These are phyloP conservation scores for Podarcis cretensis DNA, from an alignment of 2,113 vertebrate genomes.

Conservation along the genomic window DNA sequence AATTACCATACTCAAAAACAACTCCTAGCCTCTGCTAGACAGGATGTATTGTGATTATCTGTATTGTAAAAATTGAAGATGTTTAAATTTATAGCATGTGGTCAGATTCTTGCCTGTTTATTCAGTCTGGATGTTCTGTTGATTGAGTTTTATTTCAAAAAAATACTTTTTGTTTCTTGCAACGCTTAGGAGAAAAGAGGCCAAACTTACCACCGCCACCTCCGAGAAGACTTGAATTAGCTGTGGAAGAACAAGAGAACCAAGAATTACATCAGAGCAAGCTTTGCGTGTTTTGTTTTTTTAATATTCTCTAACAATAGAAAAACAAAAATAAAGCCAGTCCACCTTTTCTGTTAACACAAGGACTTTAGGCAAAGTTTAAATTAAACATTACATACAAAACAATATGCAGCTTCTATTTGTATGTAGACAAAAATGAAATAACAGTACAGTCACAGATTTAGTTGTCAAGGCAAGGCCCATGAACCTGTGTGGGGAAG, in stretches of 20 bases:
- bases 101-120: slow-evolving; percentile 6
- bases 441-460: neutral
- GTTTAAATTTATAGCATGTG: neutral
- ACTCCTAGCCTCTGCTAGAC: neutral
- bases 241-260: slow-evolving; percentile 77
- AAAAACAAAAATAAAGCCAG: slow-evolving; percentile 11
- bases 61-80: neutral
- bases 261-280: slow-evolving; percentile 29
- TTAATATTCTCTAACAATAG: neutral
- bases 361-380: slow-evolving; percentile 3
- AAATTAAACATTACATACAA: neutral
- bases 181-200: slow-evolving; percentile 30
- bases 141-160: neutral
- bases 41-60: neutral
- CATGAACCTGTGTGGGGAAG: neutral
- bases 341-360: neutral
- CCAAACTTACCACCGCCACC: slow-evolving; percentile 93
- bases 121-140: neutral
- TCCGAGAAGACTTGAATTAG: slow-evolving; percentile 96
- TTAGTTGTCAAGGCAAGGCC: neutral
- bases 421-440: neutral
- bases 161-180: neutral
- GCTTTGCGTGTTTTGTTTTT: neutral
- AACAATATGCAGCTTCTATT: neutral
- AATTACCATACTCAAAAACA: neutral